Percentiles rank a stretch among this genome's conserved stretches.
phyloP scores from a whole-genome alignment of 2,888 invertebrate genomes.

The Latrodectus hesperus region DNA sequence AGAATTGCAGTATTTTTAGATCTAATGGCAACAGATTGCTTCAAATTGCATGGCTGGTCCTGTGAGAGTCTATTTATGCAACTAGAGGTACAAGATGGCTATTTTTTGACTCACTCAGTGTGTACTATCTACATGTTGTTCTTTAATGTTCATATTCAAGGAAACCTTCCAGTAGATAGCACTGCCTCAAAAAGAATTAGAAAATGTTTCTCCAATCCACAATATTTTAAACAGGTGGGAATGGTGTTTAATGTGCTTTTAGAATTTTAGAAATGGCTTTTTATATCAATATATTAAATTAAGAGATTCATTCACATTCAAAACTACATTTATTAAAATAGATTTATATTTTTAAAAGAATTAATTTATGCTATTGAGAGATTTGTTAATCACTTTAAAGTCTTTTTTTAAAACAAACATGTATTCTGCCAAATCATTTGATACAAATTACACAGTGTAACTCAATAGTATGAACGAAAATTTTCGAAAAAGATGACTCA shows the following conservation, averaged over 20 bases:
- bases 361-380: neutral
- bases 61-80: slow-evolving; percentile 13
- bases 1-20: slow-evolving; percentile 28
- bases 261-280: slow-evolving; percentile 50
- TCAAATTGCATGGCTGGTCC: neutral
- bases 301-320: neutral
- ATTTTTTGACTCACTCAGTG: slow-evolving; percentile 49
- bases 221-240: slow-evolving; percentile 46
- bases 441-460: slow-evolving; percentile 1
- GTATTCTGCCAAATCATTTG: neutral
- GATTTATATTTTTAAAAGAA: neutral
- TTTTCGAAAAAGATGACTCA: neutral
- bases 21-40: neutral
- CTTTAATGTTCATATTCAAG: slow-evolving; percentile 29
- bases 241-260: slow-evolving; percentile 49
- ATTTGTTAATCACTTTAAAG: neutral
- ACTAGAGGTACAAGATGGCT: slow-evolving; percentile 31
- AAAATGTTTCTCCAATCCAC: slow-evolving; percentile 25
- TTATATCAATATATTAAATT: slow-evolving; percentile 29
- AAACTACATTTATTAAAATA: neutral
- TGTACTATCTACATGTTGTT: slow-evolving; percentile 48
- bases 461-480: neutral
- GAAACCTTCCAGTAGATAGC: slow-evolving; percentile 64
- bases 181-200: slow-evolving; percentile 45
- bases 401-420: neutral